Base-by-base conservation (phyloP, 2,797 vertebrate species). In the Carapus acus region DNA sequence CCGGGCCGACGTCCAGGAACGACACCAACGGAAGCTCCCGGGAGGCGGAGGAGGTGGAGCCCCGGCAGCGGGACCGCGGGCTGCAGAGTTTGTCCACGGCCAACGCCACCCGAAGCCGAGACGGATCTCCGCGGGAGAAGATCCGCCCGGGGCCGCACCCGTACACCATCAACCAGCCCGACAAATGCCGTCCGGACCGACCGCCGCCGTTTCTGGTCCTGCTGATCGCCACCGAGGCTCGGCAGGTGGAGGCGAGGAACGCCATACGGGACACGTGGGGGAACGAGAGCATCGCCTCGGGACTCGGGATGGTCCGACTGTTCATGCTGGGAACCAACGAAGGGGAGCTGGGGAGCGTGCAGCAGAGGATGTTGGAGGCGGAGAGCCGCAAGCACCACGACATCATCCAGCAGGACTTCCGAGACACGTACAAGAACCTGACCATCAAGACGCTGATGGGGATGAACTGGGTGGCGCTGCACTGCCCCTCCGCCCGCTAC, bases 361-460 rank as follows among this genome's bases (percentile, higher is more conserved):
- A 91, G 54, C 93, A 95, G 69, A 85, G 36, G 18, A 86, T 84
- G 66, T 86, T 99, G 15, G 60, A 88, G 40, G 90, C 91, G 44
- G 96, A 99, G 83, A 96, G 95, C 67, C 83, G 71, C 65, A 87
- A 88, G 43, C 69, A 95, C 47, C 91, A 79, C 0, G 96, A 99
- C 45, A 93, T 99, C 59, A 86, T 99, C 65, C 96, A 99, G 80
- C 96, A 99, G 73, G 90, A 96, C 50, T 99, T 95, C 60, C 50
- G 90, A 42, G 96, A 98, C 39, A 90, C 92, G 0, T 99, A 98
- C 63, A 91, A 98, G 49, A 99, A 99, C 69, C 83, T 99, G 67
- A 99, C 96, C 9, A 88, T 91, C 43, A 99, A 99, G 84, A 98
- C 96, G 1, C 64, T 99, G 42, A 99, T 99, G 96, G 96, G 96